Conservation (phyloP, 2,888 invertebrate species). For the Agrochola lychnidis region DNA sequence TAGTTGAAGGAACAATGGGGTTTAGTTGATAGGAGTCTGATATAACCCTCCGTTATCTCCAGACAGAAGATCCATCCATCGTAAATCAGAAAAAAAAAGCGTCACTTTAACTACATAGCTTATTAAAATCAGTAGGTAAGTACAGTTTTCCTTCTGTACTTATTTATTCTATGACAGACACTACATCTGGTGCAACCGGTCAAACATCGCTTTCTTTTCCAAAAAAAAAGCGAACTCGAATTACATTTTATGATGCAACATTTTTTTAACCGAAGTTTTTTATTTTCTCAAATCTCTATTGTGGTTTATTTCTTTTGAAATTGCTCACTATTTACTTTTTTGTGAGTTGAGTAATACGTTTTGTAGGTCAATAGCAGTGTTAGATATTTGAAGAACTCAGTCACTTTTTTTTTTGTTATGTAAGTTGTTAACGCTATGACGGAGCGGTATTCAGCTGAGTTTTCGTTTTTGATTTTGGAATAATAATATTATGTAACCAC, state of each 20-base stretch:
- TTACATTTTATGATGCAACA: constrained; percentile 72
- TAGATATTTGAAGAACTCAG: constrained; percentile 36
- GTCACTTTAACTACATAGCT: not conserved
- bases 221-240: constrained; percentile 53
- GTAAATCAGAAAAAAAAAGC: too few relatives aligned
- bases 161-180: not conserved
- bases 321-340: constrained; percentile 56
- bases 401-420: constrained; percentile 42
- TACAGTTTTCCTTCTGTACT: constrained; percentile 26
- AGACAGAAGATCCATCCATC: too few relatives aligned
- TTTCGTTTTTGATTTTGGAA: constrained; percentile 7
- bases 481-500: not conserved
- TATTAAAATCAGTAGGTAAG: not conserved
- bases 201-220: constrained; percentile 65
- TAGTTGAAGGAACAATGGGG: too few relatives aligned
- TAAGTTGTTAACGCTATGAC: constrained; percentile 21
- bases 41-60: too few relatives aligned
- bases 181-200: constrained; percentile 54
- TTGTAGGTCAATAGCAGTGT: constrained; percentile 76
- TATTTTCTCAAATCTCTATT: constrained; percentile 48
- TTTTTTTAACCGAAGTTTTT: constrained; percentile 53
- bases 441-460: not conserved
- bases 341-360: constrained; percentile 66
- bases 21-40: too few relatives aligned
- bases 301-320: constrained; percentile 61